Base-by-base conservation (phyloP, 1,140 invertebrate species). In the Pomacea maculata region DNA sequence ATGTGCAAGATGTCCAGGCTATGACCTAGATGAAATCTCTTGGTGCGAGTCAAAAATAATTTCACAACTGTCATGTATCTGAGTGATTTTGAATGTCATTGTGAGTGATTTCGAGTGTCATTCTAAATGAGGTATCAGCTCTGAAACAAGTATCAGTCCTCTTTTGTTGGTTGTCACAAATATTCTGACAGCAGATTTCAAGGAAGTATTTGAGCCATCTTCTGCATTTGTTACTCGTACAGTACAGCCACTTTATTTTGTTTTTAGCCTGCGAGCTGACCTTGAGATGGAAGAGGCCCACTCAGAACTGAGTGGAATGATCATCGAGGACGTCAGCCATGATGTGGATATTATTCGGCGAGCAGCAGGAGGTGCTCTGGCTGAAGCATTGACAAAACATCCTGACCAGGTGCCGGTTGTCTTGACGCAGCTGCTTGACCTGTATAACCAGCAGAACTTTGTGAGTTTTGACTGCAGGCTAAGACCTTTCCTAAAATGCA, bases 241-340 rank as follows among this genome's bases (percentile, higher is more conserved):
- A 45, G 34, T 6, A 45, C 34, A 70, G 1, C 10, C 67, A 70
- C 21, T 63, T 72, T 25, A 25, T 73, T 54, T 70, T 63, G 78
- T 74, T 76, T 79, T 55, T 75, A 91, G 90, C 25, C 79, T 97
- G 21, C 97, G 96, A 95, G 91, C 92, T 54, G 88, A 91, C 7
- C 91, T 93, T n/a, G 90, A 92, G 17, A 90, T 96, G 73, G 87
- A 91, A n/a, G 85, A 87, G 17, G 92, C 92, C 1, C 86, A 92
- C 86, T 93, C 93, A n/a, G 92, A 93, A 90, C 94, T 92, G 34
- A 89, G 87, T 76, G 76, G 71, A n/a, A 80, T 82, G 3, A 87
- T 98, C 73, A 92, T 97, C 68, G 87, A 92, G 34, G 96, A 98
- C 90, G 92, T 97, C 34, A 94, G 95, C 83, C 95, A 97, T 91